These are phyloP conservation scores for Phaethon lepturus DNA, from an alignment of 2,113 vertebrate species.

Conservation along the genomic window DNA sequence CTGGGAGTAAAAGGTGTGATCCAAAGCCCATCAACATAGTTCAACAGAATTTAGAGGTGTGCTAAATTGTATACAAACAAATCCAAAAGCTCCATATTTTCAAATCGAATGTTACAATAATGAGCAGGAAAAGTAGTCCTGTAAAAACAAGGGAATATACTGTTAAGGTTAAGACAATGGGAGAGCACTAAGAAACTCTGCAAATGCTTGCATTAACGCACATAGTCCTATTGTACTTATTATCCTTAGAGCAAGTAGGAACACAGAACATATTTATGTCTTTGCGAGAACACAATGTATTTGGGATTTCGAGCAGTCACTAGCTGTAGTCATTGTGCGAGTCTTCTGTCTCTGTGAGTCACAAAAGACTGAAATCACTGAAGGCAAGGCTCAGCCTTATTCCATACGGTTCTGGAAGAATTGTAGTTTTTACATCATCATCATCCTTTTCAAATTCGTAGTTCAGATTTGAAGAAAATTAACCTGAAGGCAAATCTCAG, in stretches of 20 bases:
- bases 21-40: background rate
- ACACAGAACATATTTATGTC: background rate
- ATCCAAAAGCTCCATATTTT: background rate
- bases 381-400: background rate
- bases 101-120: background rate
- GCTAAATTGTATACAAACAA: background rate
- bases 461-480: background rate
- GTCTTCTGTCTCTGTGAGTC: background rate
- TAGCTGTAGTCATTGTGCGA: background rate
- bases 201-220: background rate
- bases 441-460: background rate
- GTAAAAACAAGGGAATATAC: background rate
- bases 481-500: background rate
- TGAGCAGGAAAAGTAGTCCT: background rate
- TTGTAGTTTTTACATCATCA: background rate
- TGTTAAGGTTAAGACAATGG: background rate
- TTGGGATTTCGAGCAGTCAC: background rate
- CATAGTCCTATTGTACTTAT: background rate
- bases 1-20: background rate
- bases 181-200: background rate
- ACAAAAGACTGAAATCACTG: background rate
- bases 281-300: background rate
- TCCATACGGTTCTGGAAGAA: background rate
- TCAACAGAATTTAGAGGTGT: background rate
- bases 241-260: background rate